These are phyloP conservation scores for Cinara cedri DNA, from an alignment of 2,888 invertebrate genomes.

Conservation along the genomic window DNA sequence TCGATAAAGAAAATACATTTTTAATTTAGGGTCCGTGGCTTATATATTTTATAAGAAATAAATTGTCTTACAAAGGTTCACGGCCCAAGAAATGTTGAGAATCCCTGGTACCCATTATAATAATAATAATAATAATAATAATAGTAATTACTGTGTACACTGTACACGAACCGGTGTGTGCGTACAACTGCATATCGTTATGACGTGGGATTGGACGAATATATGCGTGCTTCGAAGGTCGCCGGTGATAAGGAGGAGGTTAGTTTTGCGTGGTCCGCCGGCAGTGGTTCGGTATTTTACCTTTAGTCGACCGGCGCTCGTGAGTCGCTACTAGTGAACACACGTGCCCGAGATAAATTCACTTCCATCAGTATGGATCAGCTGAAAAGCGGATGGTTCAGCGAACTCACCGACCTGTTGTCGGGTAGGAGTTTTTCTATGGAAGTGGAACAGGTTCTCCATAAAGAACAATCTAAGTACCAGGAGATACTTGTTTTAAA, in stretches of 20 bases:
- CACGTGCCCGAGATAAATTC: background rate
- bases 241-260: conserved; percentile 20
- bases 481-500: conserved; percentile 85
- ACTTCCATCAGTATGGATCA: conserved; percentile 68
- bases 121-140: no score
- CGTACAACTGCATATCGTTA: background rate
- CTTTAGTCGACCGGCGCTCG: background rate
- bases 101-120: no score
- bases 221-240: background rate
- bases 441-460: conserved; percentile 79
- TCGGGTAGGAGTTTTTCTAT: conserved; percentile 88
- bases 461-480: conserved; percentile 79
- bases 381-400: conserved; percentile 87
- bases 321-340: background rate
- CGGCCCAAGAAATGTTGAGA: no score
- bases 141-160: no score
- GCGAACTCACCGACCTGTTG: conserved; percentile 86
- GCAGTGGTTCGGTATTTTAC: background rate
- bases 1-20: no score
- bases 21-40: no score
- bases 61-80: no score
- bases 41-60: no score
- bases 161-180: no score
- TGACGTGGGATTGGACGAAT: no score
- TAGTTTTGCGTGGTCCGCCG: background rate